Base-by-base conservation (phyloP, 2,888 invertebrate genomes). In the Drosophila anceps region DNA sequence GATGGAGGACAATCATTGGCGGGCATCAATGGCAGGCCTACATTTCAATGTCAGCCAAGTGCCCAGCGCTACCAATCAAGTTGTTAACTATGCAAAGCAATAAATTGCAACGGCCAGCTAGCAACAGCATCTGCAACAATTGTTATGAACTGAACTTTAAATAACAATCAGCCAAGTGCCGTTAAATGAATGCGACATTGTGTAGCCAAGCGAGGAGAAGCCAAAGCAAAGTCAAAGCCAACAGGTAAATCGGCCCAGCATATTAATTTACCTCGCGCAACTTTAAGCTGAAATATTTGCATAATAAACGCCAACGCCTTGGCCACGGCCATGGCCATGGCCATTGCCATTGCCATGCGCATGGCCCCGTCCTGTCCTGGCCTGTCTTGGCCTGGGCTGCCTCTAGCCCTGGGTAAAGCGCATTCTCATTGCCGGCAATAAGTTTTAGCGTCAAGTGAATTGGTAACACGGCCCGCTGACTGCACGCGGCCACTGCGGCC, bases 101-200 rank as follows among this genome's bases (percentile, higher is more conserved):
- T 85, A 81, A 85, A 85, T 83, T 76, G 86, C 76, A 64, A 67
- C 67, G 60, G 71, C 71, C 44, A 57, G 41, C 37, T 29, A 51
- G 43, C 67, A 67, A 44, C 69, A 75, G 68, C 81, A 59, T 59
- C 70, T 68, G 57, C 72, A 84, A 76, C 84, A 84, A 84, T 84
- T 84, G 84, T 84, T 84, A 84, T 84, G 84, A 84, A 84, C 88
- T 87, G 72, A 82, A 84, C 84, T 84, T 84, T 87, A 84, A 88
- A 88, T 83, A 88, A 84, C 84, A 84, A 84, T 88, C 84, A 84
- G 86, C 85, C 85, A 85, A 84, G 85, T 84, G 88, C 84, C 84
- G 84, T 84, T 84, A 84, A 84, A 84, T 88, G 88, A 85, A 88
- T 84, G 85, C 88, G 84, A 84, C 84, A 84, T 82, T 84, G 87